Evolutionary conservation across 2,888 invertebrate genomes (phyloP).

Genomic region (Macrophya alboannulata): DNA sequence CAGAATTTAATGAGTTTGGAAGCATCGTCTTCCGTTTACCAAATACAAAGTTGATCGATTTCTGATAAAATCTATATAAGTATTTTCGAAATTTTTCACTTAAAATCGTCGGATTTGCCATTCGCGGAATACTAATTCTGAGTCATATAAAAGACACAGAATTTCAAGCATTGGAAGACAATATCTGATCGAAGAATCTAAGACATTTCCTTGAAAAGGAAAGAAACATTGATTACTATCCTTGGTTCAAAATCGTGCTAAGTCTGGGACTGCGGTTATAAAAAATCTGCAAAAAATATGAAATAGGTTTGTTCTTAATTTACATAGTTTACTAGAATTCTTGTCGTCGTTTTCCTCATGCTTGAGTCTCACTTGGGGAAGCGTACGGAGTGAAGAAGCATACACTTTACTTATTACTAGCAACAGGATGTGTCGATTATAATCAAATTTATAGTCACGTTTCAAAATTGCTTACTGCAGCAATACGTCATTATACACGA

Average conservation of each 20-base stretch:
- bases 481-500: background rate
- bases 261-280: no score
- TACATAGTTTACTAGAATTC: background rate
- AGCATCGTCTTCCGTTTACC: background rate
- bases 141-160: background rate
- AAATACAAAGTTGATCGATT: no score
- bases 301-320: background rate
- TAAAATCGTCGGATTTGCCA: no score
- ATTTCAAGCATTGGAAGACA: background rate
- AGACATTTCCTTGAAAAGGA: no score
- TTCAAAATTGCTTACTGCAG: background rate
- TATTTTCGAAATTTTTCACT: no score
- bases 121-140: background rate
- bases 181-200: background rate
- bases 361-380: background rate
- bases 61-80: no score
- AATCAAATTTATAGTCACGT: conserved; percentile 17
- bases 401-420: background rate
- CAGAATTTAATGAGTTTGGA: background rate
- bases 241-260: no score
- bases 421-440: conserved; percentile 39
- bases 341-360: background rate
- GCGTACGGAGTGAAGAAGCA: background rate
- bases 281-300: background rate
- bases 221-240: no score